Base-by-base conservation (phyloP, 92 coral and sea anemone species). In the Parazoanthus atlanticus region DNA sequence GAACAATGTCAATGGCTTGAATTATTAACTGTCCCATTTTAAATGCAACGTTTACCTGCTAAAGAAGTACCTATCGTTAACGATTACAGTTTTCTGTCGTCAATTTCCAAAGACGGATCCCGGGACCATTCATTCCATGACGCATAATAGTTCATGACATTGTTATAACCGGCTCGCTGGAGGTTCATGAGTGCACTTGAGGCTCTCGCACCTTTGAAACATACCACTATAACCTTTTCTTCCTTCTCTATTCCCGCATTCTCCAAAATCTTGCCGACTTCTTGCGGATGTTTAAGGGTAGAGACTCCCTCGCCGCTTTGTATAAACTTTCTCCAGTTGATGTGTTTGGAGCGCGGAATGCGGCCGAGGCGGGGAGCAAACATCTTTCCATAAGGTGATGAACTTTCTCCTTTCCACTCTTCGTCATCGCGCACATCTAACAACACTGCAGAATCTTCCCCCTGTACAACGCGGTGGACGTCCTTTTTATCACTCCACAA, bases 51-150 rank as follows among this genome's bases (percentile, higher is more conserved):
- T 52, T 52, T 52, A 12, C 4, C 21, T 2, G 58, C 58, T 52
- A 13, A 16, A 12, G 58, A 12, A 52, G 19, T 52, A 16, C 58
- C 19, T 52, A 19, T 52, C 19, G 58, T 13, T 13, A 79, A 21
- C 43, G 1, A 2, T 32, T 80, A 80, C 76, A 84, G 64, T 16
- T 84, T 84, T 41, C 64, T 70, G 34, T 84, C 64, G 64, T 84
- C 87, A 17, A 84, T 70, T 47, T 69, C 87, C 87, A 84, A 10
- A 3, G 87, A 84, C 34, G 40, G 10, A 46, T 84, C 87, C 28
- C 87, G 36, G 29, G 87, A 69, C 87, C 87, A 84, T 15, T 84
- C 87, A 13, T 84, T 43, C 87, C 87, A 84, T 3, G 87, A 70
- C 11, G 46, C 87, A 19, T 26, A 70, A 19, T 84, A 84, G 23